Conservation (phyloP, 2,797 vertebrate genomes). For the Notamacropus eugenii region DNA sequence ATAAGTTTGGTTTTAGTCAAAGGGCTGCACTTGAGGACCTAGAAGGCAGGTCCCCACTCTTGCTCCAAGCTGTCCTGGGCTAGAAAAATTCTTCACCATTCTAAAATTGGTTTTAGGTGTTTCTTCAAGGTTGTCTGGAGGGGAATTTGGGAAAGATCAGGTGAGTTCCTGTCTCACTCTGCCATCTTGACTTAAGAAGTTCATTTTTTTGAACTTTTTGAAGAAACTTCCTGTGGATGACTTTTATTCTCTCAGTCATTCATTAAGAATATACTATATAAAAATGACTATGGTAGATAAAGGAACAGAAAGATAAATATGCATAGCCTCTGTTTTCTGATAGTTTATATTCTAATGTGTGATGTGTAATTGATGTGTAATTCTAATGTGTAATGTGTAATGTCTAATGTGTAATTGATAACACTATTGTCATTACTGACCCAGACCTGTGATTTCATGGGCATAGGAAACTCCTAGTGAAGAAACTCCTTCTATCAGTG, state of each 20-base stretch:
- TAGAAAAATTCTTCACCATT: too few relatives aligned
- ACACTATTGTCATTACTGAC: not conserved
- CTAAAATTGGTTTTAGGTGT: too few relatives aligned
- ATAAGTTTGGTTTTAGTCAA: too few relatives aligned
- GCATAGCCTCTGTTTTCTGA: not conserved
- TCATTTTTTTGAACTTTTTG: not conserved
- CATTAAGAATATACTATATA: not conserved
- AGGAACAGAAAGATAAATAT: not conserved
- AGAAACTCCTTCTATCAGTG: not conserved
- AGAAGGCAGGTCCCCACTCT: too few relatives aligned
- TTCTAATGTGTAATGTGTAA: not conserved
- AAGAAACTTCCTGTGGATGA: not conserved
- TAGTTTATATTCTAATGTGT: not conserved
- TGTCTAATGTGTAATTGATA: not conserved
- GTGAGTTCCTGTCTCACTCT: too few relatives aligned
- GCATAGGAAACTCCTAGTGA: not conserved
- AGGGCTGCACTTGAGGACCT: too few relatives aligned
- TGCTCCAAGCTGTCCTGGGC: too few relatives aligned
- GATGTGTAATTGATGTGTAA: not conserved
- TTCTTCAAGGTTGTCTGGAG: too few relatives aligned
- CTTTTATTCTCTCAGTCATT: not conserved
- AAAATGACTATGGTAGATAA: not conserved
- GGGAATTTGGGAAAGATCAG: too few relatives aligned
- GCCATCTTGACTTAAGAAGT: too few relatives aligned
- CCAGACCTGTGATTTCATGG: not conserved